Evolutionary conservation across 2,888 invertebrate species (phyloP), one percentile per base, ranked within the genome.

Genomic region (Chaetogeoica ovagalla): DNA sequence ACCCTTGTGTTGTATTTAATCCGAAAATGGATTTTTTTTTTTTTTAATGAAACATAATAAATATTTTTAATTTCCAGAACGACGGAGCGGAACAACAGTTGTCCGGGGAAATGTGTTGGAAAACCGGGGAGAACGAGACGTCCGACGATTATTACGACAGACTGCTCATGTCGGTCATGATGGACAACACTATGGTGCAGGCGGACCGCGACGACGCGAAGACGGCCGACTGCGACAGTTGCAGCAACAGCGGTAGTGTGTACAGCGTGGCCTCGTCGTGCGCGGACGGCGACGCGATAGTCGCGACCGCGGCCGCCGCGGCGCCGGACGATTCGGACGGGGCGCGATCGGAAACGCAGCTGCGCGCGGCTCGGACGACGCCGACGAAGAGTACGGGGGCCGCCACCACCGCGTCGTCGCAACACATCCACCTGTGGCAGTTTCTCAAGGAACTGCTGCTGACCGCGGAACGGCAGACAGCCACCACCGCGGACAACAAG

Each of bases 371-470:
- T 23, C 83, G 9, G 8, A 83, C 73, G 48, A 83, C 60, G 81
- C 82, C 43, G 52, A 30, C 30, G 30, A 30, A 4, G 30, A 30
- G 30, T 4, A 23, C 39, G 17, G 91, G 91, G 68, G 92, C 83
- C 83, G 82, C 82, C 13, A 82, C 77, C 48, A 83, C 59, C 71
- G 39, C 63, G 23, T 91, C 91, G 70, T 93, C 94, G 83, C 94
- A 96, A 0, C 96, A 96, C 87, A 98, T 98, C 84, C 98, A 99
- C 87, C 89, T 99, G 69, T 99, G 98, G 98, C 98, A 99, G 88
- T 99, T 99, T 87, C 89, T 99, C 76, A 97, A 97, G 86, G 98
- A 99, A 86, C 90, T 99, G 21, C 90, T 99, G 21, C 89, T 99
- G 62, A 63, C 76, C 21, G 55, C 74, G 6, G 63, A 62, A 2